phyloP scores from a whole-genome alignment of 2,888 invertebrate species.

The Ganaspis brasiliensis region DNA sequence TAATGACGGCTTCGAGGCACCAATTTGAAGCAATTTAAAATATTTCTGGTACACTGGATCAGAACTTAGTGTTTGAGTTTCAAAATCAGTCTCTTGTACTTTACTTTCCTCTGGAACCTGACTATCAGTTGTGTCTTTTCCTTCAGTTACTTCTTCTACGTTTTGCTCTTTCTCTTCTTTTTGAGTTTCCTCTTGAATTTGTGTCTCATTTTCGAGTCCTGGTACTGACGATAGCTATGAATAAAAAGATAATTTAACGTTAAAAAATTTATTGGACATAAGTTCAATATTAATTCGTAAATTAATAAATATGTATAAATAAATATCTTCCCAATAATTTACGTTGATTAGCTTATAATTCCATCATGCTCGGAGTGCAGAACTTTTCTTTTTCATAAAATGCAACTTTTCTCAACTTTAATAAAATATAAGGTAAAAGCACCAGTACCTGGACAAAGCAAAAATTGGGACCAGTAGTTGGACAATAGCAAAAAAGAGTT shows the following conservation, averaged over 20 bases:
- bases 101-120: constrained; percentile 53
- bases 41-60: constrained; percentile 89
- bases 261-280: constrained; percentile 19
- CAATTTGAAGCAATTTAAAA: constrained; percentile 94
- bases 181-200: constrained; percentile 58
- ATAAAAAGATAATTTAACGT: constrained; percentile 41
- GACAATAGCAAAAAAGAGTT: no score
- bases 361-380: no score
- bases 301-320: constrained; percentile 36
- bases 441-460: no score
- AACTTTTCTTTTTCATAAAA: no score
- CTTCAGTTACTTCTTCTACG: constrained; percentile 40
- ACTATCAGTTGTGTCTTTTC: constrained; percentile 68
- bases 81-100: constrained; percentile 53
- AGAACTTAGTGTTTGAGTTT: constrained; percentile 74
- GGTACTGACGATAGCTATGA: constrained; percentile 83
- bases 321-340: no score
- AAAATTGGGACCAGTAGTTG: no score
- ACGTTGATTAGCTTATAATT: no score
- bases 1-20: constrained; percentile 91
- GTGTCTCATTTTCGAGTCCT: constrained; percentile 75
- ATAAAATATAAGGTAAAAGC: no score
- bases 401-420: no score
- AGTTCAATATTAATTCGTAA: constrained; percentile 13
- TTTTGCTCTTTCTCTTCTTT: constrained; percentile 46